A percentile compares a stretch with the other conserved stretches of the same genome.
Evolutionary conservation across 2,888 invertebrate genomes (phyloP).

Genomic region (Tryphoninae sp.): DNA sequence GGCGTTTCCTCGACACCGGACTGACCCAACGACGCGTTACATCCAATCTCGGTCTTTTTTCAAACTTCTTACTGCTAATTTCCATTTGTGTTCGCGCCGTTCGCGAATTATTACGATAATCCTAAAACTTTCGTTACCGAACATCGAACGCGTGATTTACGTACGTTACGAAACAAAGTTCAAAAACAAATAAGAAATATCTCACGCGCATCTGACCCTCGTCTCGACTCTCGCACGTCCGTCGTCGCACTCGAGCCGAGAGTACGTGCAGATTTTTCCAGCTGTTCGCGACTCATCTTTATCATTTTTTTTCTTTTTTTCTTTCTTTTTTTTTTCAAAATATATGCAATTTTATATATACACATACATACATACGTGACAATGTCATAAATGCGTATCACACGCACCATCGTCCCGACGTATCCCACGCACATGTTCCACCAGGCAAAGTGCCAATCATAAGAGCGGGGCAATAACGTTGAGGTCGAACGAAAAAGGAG

Average conservation of each 20-base stretch:
- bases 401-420: slow-evolving; percentile 42
- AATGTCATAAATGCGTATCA: slow-evolving; percentile 42
- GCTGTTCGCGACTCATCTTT: neutral
- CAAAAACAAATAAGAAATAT: neutral
- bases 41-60: slow-evolving; percentile 18
- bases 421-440: slow-evolving; percentile 26
- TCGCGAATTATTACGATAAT: neutral
- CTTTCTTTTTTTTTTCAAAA: neutral
- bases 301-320: neutral
- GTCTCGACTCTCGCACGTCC: neutral
- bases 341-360: slow-evolving; percentile 11
- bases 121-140: slow-evolving; percentile 7
- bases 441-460: slow-evolving; percentile 55
- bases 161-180: neutral
- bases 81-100: slow-evolving; percentile 58
- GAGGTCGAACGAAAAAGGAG: slow-evolving; percentile 29
- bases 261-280: slow-evolving; percentile 15
- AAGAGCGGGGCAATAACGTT: slow-evolving; percentile 21
- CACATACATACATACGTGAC: neutral
- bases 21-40: slow-evolving; percentile 37
- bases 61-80: slow-evolving; percentile 25
- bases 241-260: slow-evolving; percentile 18
- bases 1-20: neutral
- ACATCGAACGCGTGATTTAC: neutral
- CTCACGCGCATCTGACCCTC: neutral